Percentiles rank a stretch among this genome's conserved stretches.
Evolutionary conservation across 2,113 vertebrate species (phyloP).

Genomic region (Nymphicus hollandicus): DNA sequence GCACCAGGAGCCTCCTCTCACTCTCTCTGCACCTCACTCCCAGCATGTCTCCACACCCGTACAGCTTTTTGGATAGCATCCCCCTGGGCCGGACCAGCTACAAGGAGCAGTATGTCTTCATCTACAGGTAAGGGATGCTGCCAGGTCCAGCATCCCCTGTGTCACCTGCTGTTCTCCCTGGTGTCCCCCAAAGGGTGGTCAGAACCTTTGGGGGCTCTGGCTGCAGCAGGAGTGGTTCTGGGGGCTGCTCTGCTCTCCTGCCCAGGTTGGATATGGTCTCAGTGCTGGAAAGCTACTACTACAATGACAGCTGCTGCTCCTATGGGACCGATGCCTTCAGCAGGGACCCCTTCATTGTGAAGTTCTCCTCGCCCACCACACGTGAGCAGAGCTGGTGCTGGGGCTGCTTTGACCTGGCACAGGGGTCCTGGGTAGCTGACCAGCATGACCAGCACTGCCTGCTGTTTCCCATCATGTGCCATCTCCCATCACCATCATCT

Average conservation of each 20-base stretch:
- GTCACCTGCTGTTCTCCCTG: background rate
- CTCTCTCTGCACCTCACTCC: background rate
- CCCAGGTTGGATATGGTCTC: slow-evolving; percentile 77
- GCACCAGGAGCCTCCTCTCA: background rate
- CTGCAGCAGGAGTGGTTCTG: background rate
- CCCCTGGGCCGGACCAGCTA: slow-evolving; percentile 84
- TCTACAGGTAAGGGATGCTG: slow-evolving; percentile 80
- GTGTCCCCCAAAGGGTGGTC: background rate
- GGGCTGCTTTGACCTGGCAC: background rate
- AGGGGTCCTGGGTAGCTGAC: background rate
- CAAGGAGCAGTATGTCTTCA: slow-evolving; percentile 88
- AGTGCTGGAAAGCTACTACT: slow-evolving; percentile 81
- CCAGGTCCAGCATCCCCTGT: accelerated
- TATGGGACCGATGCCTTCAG: slow-evolving; percentile 80
- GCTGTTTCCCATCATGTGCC: background rate
- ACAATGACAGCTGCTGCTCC: slow-evolving; percentile 76
- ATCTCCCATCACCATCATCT: background rate
- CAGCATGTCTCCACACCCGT: slow-evolving; percentile 67
- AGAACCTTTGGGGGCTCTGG: background rate
- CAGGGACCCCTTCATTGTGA: slow-evolving; percentile 89
- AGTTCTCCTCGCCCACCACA: slow-evolving; percentile 73
- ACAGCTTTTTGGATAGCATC: slow-evolving; percentile 76
- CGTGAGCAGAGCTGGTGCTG: background rate
- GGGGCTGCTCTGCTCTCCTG: background rate
- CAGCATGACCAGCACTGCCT: background rate